Evolutionary conservation across 1,140 invertebrate genomes (phyloP).

Genomic region (Drosophila paulistorum): DNA sequence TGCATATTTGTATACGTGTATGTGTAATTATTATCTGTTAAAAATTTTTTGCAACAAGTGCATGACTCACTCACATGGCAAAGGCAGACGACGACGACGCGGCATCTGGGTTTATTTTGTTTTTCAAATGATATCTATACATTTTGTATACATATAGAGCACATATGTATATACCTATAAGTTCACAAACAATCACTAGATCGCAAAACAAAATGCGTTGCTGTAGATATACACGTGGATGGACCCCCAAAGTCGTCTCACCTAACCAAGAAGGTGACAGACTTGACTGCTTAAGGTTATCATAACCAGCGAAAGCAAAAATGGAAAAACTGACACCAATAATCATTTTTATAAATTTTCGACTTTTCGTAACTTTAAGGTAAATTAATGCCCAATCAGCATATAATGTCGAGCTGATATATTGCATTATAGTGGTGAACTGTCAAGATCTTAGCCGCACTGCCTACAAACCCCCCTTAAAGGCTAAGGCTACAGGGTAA

Average conservation of each 20-base stretch:
- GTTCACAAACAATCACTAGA: conserved; percentile 2
- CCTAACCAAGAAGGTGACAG: conserved; percentile 36
- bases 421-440: not conserved
- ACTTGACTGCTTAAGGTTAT: conserved; percentile 53
- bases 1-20: conserved; percentile 16
- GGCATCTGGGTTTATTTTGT: conserved; percentile 63
- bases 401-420: not conserved
- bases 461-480: not conserved
- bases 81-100: conserved; percentile 32
- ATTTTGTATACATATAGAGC: conserved; percentile 22
- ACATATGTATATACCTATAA: conserved; percentile 6
- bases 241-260: conserved; percentile 37
- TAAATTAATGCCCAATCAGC: conserved; percentile 8
- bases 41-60: conserved; percentile 74
- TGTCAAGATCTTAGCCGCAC: not conserved
- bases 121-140: conserved; percentile 31
- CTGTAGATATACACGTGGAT: conserved; percentile 31
- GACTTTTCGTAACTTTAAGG: conserved; percentile 10
- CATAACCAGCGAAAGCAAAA: conserved; percentile 51
- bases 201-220: conserved; percentile 30
- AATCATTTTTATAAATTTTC: not conserved
- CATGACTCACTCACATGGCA: conserved; percentile 56
- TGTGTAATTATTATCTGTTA: conserved; percentile 63
- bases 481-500: not conserved
- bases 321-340: conserved; percentile 29